phyloP scores from a whole-genome alignment of 2,888 invertebrate species.

The Lissocephala sabroskyi region DNA sequence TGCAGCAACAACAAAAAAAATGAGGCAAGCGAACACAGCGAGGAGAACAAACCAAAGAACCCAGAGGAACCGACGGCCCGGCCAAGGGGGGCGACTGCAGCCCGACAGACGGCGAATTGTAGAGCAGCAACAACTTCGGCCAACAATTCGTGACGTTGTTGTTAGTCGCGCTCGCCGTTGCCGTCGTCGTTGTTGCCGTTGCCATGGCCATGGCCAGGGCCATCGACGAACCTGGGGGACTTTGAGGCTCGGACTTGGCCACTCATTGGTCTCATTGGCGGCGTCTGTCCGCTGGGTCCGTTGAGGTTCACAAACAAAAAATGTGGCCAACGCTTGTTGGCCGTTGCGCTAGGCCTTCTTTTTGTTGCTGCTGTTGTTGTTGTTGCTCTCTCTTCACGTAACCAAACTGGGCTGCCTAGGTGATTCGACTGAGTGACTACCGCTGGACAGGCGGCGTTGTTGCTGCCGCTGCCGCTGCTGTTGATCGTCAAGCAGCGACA shows the following conservation, averaged over 20 bases:
- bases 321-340: constrained; percentile 28
- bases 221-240: too few relatives aligned
- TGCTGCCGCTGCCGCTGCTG: constrained; percentile 14
- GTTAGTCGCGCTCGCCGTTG: constrained; percentile 41
- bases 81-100: constrained; percentile 11
- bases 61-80: constrained; percentile 7
- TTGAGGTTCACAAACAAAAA: constrained; percentile 27
- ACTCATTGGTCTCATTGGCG: constrained; percentile 20
- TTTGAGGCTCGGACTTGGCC: constrained; percentile 21
- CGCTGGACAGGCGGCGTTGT: constrained; percentile 38
- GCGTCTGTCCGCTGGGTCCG: constrained; percentile 8
- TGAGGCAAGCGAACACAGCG: neutral
- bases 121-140: constrained; percentile 40
- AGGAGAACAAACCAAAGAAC: constrained; percentile 7
- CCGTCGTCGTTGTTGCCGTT: constrained; percentile 8
- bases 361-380: too few relatives aligned
- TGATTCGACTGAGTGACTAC: constrained; percentile 28
- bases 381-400: too few relatives aligned
- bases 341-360: constrained; percentile 12
- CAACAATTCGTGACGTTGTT: constrained; percentile 68
- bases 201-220: too few relatives aligned
- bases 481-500: constrained; percentile 44
- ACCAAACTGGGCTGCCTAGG: constrained; percentile 12
- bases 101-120: constrained; percentile 15
- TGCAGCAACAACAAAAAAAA: constrained; percentile 24